phyloP scores from a whole-genome alignment of 2,888 invertebrate genomes.

The Pollenia labialis region DNA sequence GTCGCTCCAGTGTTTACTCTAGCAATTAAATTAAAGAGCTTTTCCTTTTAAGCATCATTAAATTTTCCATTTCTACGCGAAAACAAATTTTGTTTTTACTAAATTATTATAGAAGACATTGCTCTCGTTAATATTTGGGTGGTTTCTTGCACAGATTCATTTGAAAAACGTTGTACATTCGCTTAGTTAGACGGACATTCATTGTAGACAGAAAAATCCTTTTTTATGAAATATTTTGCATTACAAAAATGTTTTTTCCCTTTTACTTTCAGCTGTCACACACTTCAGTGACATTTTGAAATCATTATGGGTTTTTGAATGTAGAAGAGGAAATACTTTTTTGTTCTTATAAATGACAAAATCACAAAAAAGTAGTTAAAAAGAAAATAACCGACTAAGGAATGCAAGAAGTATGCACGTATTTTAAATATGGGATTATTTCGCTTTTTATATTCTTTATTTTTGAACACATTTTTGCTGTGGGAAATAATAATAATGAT shows the following conservation, averaged over 20 bases:
- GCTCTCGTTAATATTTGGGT: background rate
- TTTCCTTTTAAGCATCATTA: conserved; percentile 20
- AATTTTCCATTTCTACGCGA: background rate
- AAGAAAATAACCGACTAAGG: background rate
- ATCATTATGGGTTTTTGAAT: conserved; percentile 28
- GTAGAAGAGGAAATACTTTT: conserved; percentile 7
- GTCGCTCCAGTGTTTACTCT: conserved; percentile 4
- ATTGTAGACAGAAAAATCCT: background rate
- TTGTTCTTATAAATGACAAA: background rate
- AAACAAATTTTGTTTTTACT: conserved; percentile 3
- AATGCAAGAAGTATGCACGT: background rate
- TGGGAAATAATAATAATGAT: background rate
- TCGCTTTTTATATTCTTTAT: no score
- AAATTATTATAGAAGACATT: conserved; percentile 35
- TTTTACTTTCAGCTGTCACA: background rate
- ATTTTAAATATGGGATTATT: background rate
- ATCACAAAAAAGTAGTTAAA: background rate
- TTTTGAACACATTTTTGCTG: background rate
- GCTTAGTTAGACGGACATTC: background rate
- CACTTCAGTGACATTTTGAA: conserved; percentile 38
- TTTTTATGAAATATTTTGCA: conserved; percentile 18
- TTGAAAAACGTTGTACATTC: background rate
- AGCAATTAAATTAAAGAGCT: conserved; percentile 25
- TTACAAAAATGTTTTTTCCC: background rate
- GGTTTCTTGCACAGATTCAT: conserved; percentile 8